These are phyloP conservation scores for Campoplex capitator DNA, from an alignment of 2,888 invertebrate genomes.

Conservation along the genomic window DNA sequence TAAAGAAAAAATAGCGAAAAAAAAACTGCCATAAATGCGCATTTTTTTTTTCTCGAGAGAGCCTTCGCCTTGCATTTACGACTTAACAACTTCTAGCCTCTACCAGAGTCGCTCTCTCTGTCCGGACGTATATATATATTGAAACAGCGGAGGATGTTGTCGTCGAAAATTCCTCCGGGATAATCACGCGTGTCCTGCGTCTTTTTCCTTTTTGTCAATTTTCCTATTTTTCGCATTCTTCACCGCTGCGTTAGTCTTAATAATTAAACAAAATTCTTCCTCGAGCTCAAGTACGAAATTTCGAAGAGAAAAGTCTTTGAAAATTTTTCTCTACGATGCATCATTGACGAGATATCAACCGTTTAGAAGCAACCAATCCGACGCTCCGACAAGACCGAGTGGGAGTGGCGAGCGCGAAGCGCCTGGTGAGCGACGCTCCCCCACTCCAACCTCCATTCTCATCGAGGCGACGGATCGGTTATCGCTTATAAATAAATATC, in stretches of 20 bases:
- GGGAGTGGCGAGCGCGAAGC: background rate
- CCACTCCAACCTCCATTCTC: background rate
- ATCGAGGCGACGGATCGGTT: background rate
- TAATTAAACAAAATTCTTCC: constrained; percentile 5
- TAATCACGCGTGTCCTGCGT: constrained; percentile 47
- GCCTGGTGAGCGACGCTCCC: background rate
- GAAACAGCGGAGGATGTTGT: constrained; percentile 30
- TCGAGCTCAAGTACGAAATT: background rate
- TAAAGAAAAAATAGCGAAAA: constrained; percentile 57
- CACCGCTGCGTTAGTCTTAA: background rate
- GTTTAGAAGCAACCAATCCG: background rate
- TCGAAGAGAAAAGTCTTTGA: background rate
- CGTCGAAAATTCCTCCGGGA: constrained; percentile 57
- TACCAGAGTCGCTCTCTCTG: background rate
- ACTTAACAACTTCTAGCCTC: constrained; percentile 73
- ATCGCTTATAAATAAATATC: background rate
- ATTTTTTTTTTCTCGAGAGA: constrained; percentile 56
- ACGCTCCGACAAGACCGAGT: background rate
- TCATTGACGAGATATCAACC: background rate
- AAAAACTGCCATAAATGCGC: constrained; percentile 42
- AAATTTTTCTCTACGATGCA: background rate
- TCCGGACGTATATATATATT: background rate
- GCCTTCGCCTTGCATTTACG: constrained; percentile 72
- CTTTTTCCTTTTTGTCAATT: constrained; percentile 32
- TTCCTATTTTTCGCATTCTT: constrained; percentile 31